phyloP scores from a whole-genome alignment of 2,797 vertebrate species.

The Leuciscus waleckii region DNA sequence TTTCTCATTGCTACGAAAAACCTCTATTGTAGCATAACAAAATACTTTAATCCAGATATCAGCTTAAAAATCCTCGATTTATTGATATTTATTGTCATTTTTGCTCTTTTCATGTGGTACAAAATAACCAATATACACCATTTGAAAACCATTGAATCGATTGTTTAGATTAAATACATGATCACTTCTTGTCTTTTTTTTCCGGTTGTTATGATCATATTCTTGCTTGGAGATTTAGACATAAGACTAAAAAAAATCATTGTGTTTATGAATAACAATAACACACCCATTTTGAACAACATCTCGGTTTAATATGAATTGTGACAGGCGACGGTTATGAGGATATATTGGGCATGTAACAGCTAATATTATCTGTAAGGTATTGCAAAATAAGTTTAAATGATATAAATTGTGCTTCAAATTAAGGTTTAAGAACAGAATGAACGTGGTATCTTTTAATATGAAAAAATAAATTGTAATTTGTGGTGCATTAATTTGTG shows the following conservation, averaged over 20 bases:
- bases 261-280: not conserved
- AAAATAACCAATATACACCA: not conserved
- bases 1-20: not conserved
- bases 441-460: not conserved
- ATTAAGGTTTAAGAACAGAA: not conserved
- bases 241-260: not conserved
- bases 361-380: not conserved
- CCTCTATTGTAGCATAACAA: too few relatives aligned
- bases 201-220: not conserved
- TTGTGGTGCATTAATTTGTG: not conserved
- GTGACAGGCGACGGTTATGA: not conserved
- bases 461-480: not conserved
- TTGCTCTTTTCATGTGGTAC: not conserved
- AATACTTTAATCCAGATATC: not conserved
- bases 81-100: not conserved
- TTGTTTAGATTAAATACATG: not conserved
- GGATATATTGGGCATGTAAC: not conserved
- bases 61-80: not conserved
- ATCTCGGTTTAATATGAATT: slow-evolving; percentile 1
- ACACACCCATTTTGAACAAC: not conserved
- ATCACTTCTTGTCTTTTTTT: not conserved
- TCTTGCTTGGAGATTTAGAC: not conserved
- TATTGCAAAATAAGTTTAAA: not conserved
- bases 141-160: not conserved
- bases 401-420: not conserved